These are phyloP conservation scores for Galago senegalensis DNA, from an alignment of 2,797 vertebrate genomes.

Conservation along the genomic window DNA sequence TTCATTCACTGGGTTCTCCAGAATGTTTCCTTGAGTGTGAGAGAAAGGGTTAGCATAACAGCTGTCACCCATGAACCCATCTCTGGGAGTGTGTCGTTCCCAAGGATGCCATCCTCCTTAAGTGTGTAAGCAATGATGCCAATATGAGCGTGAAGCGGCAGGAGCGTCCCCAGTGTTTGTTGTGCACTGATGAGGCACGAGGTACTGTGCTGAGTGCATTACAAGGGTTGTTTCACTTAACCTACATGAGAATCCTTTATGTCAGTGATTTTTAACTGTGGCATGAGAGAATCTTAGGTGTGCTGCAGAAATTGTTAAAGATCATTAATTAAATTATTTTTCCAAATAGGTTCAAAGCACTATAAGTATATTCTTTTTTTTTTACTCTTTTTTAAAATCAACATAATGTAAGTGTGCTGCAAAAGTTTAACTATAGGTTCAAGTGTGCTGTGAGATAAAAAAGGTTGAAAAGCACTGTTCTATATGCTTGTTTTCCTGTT, in stretches of 20 bases:
- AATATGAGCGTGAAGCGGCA: background rate
- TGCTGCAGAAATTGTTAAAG: no score
- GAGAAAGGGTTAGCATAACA: conserved; percentile 36
- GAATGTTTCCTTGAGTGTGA: conserved; percentile 70
- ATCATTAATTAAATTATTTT: no score
- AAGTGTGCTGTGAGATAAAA: no score
- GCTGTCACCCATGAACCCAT: background rate
- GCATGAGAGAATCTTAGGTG: no score
- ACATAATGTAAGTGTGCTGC: no score
- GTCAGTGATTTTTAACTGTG: background rate
- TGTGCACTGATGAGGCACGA: background rate
- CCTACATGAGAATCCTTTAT: background rate
- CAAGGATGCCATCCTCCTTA: conserved; percentile 16
- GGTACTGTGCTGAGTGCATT: background rate
- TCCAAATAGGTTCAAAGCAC: no score
- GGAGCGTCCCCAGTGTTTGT: background rate
- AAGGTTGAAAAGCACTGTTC: no score
- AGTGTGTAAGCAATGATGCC: background rate
- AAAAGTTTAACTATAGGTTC: no score
- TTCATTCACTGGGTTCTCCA: conserved; percentile 64
- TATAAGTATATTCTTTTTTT: no score
- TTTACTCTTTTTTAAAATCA: no score
- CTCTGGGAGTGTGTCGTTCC: background rate
- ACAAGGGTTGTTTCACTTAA: background rate
- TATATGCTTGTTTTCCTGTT: background rate